Percentiles rank a stretch among this genome's conserved stretches.
Conservation (phyloP, 2,797 vertebrate species). For the Myotis pilosus region DNA sequence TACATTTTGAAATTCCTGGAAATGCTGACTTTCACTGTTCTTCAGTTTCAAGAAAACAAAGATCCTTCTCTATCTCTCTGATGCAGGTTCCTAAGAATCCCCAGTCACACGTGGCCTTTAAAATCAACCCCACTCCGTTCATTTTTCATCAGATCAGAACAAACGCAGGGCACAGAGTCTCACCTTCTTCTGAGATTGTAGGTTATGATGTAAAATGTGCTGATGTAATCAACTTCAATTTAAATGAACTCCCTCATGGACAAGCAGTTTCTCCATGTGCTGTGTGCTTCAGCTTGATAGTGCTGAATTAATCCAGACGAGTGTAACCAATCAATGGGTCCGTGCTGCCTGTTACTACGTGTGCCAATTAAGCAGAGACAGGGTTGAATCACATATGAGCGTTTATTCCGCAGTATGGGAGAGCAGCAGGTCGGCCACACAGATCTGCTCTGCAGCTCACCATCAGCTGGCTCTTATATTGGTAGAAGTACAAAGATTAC, state of each 20-base stretch:
- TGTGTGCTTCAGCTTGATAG: background rate
- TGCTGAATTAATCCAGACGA: background rate
- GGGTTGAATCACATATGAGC: too few species aligned
- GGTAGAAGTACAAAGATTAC: too few species aligned
- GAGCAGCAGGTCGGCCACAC: too few species aligned
- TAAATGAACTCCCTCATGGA: conserved; percentile 8
- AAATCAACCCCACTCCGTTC: conserved; percentile 49
- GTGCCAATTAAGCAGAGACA: too few species aligned
- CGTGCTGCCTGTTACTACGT: too few species aligned
- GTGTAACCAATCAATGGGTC: background rate
- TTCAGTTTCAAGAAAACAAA: background rate
- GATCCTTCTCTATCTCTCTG: conserved; percentile 31
- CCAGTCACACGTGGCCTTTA: background rate
- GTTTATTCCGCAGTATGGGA: too few species aligned
- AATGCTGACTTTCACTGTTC: conserved; percentile 57
- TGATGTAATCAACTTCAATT: conserved; percentile 26
- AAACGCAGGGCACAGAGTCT: conserved; percentile 11
- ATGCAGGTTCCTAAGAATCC: background rate
- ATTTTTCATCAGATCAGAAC: conserved; percentile 33
- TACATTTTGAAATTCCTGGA: conserved; percentile 32
- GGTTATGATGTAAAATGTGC: conserved; percentile 62
- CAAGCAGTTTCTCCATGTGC: background rate
- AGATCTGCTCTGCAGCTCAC: too few species aligned
- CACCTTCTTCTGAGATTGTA: conserved; percentile 33
- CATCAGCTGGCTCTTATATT: too few species aligned